A percentile compares a stretch with the other conserved stretches of the same genome.
These are phyloP conservation scores for Heliconius cydno DNA, from an alignment of 2,888 invertebrate species.

Conservation along the genomic window DNA sequence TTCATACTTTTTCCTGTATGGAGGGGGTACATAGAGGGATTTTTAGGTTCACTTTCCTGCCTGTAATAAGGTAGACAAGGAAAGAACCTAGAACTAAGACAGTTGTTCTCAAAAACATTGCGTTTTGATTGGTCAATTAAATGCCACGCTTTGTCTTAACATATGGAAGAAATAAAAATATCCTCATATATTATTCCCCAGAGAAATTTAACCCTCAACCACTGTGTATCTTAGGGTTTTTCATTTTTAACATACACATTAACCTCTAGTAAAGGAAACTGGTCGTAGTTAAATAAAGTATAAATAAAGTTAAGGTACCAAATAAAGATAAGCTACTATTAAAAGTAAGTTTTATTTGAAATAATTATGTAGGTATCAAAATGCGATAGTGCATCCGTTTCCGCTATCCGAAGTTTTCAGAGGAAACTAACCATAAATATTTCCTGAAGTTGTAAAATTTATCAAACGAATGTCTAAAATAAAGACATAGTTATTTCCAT, in stretches of 20 bases:
- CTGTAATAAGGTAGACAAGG: too few relatives aligned
- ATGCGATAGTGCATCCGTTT: neutral
- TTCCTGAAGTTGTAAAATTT: conserved; percentile 32
- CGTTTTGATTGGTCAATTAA: neutral
- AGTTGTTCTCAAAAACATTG: too few relatives aligned
- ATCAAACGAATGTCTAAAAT: conserved; percentile 19
- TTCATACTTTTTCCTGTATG: neutral
- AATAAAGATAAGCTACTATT: neutral
- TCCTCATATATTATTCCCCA: too few relatives aligned
- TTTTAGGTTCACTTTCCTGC: neutral
- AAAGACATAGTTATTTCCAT: neutral
- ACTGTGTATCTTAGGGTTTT: neutral
- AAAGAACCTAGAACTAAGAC: too few relatives aligned
- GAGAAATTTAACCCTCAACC: too few relatives aligned
- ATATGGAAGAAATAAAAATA: neutral
- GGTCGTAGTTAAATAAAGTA: neutral
- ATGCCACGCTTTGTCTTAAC: neutral
- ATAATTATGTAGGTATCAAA: conserved; percentile 19
- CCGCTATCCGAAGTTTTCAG: conserved; percentile 1
- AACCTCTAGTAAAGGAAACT: neutral
- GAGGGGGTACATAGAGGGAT: neutral
- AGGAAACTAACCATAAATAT: conserved; percentile 20
- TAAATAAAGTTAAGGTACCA: neutral
- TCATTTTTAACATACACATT: neutral
- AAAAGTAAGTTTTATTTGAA: neutral